phyloP scores from a whole-genome alignment of 2,113 vertebrate genomes.

The Sprattus sprattus region DNA sequence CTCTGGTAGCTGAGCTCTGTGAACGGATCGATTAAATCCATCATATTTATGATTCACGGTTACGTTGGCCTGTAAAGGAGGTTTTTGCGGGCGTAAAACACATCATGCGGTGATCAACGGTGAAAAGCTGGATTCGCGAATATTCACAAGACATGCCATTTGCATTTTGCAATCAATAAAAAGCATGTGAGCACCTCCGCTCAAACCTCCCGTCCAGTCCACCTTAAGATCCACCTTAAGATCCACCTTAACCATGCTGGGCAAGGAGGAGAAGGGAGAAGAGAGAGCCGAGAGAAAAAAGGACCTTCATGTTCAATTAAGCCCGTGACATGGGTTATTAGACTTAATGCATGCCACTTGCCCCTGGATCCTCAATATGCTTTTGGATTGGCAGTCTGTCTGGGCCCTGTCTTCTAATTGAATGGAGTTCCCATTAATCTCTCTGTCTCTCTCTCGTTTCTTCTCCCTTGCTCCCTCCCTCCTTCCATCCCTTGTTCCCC shows the following conservation, averaged over 20 bases:
- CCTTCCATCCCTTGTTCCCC: neutral
- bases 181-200: neutral
- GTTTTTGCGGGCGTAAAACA: neutral
- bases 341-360: slow-evolving; percentile 47
- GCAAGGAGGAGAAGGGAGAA: neutral
- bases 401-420: slow-evolving; percentile 53
- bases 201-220: slow-evolving; percentile 2
- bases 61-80: neutral
- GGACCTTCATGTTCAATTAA: slow-evolving; percentile 61
- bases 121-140: neutral
- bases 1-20: neutral
- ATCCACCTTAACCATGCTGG: neutral
- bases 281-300: slow-evolving; percentile 35
- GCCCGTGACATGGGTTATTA: slow-evolving; percentile 48
- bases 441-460: slow-evolving; percentile 47
- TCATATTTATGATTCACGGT: neutral
- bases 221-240: slow-evolving; percentile 26
- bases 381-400: slow-evolving; percentile 25
- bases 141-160: neutral
- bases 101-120: neutral
- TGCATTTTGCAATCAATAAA: neutral
- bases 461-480: slow-evolving; percentile 49
- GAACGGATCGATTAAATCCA: neutral
- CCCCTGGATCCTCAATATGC: slow-evolving; percentile 37
- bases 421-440: slow-evolving; percentile 65